These are phyloP conservation scores for Erethizon dorsatum DNA, from an alignment of 2,797 vertebrate genomes.

Conservation along the genomic window DNA sequence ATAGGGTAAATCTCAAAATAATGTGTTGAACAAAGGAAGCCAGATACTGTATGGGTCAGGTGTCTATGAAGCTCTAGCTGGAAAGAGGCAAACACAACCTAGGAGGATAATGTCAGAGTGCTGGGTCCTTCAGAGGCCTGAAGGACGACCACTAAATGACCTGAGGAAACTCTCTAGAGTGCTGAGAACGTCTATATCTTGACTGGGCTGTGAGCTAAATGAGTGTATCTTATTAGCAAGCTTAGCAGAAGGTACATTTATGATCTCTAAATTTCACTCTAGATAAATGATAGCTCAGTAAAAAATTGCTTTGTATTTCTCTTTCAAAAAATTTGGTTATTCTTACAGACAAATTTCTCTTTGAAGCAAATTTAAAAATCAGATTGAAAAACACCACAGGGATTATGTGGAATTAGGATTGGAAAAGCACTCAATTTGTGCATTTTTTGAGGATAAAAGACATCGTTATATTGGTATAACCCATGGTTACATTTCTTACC, in stretches of 20 bases:
- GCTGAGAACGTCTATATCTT: neutral
- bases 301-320: constrained; percentile 6
- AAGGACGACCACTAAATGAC: neutral
- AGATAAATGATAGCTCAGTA: neutral
- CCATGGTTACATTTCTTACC: neutral
- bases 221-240: neutral
- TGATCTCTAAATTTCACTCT: neutral
- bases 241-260: neutral
- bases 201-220: neutral
- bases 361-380: constrained; percentile 10
- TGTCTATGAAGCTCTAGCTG: neutral
- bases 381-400: neutral
- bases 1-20: neutral
- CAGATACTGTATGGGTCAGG: neutral
- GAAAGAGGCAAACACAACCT: neutral
- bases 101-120: neutral
- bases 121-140: neutral
- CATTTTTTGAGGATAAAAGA: neutral
- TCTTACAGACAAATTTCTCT: neutral
- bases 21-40: neutral
- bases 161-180: neutral
- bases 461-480: neutral
- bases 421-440: neutral
- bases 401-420: neutral
- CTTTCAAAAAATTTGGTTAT: neutral